Conservation (phyloP, 2,888 invertebrate species). For the Caenorhabditis sp. region DNA sequence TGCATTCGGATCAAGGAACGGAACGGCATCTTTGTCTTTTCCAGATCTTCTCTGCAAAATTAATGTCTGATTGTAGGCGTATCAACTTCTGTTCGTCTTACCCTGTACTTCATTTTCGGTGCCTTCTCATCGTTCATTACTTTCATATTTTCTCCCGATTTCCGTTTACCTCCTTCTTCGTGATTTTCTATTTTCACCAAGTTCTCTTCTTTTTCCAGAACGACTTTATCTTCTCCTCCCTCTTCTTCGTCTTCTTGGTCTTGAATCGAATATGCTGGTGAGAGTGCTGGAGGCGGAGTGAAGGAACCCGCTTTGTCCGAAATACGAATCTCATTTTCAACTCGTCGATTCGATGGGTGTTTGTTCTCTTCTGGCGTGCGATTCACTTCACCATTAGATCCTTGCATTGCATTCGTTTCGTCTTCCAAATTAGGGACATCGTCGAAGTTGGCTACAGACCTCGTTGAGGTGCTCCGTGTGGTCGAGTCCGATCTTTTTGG, state of each 20-base stretch:
- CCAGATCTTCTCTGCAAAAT: slow-evolving; percentile 26
- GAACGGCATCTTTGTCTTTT: slow-evolving; percentile 30
- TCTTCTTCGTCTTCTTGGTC: slow-evolving; percentile 3
- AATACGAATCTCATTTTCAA: not conserved
- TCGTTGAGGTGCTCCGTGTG: not conserved
- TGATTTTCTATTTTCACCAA: slow-evolving; percentile 1
- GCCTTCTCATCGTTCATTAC: slow-evolving; percentile 1
- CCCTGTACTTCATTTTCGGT: slow-evolving; percentile 39
- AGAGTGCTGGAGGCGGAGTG: slow-evolving; percentile 43
- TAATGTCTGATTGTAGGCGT: too few species aligned
- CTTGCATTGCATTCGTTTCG: not conserved
- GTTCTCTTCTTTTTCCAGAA: not conserved
- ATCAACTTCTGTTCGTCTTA: not conserved
- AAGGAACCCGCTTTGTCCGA: slow-evolving; percentile 9
- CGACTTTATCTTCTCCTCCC: not conserved
- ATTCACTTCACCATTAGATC: not conserved
- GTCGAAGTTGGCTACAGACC: not conserved
- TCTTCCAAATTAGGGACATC: not conserved
- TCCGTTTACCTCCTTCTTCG: not conserved
- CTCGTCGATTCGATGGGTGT: slow-evolving; percentile 5
- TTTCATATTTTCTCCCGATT: not conserved
- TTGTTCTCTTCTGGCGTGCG: slow-evolving; percentile 37
- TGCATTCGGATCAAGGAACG: slow-evolving; percentile 49
- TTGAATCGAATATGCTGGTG: slow-evolving; percentile 51
- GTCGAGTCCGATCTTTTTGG: slow-evolving; percentile 30